Percentiles rank a stretch among this genome's conserved stretches.
Conservation (phyloP, 2,888 invertebrate species). For the Linnaemya vulpina region DNA sequence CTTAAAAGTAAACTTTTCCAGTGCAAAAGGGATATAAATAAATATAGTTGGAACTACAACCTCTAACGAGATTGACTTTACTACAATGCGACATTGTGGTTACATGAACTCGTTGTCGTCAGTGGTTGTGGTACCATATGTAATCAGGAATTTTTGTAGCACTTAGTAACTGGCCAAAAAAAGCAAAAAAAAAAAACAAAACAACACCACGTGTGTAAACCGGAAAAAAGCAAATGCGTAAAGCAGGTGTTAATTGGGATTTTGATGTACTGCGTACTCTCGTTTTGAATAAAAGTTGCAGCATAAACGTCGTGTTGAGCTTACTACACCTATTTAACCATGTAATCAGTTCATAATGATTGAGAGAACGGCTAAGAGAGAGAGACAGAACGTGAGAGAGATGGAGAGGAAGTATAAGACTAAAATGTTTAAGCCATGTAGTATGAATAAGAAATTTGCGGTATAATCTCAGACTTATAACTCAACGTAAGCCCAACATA, state of each 20-base stretch:
- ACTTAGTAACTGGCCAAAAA: conserved; percentile 11
- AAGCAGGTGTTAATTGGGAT: neutral
- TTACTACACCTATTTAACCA: neutral
- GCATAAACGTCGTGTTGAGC: conserved; percentile 19
- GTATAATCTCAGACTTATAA: conserved; percentile 19
- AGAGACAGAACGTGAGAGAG: neutral
- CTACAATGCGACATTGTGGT: too few species aligned
- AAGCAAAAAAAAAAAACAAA: neutral
- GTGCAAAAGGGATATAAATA: too few species aligned
- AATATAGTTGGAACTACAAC: too few species aligned
- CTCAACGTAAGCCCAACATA: conserved; percentile 30
- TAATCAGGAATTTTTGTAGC: neutral
- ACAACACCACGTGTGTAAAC: conserved; percentile 47
- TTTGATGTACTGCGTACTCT: neutral
- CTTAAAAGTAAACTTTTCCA: too few species aligned
- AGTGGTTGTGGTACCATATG: too few species aligned
- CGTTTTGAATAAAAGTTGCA: conserved; percentile 7
- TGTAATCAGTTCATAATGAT: conserved; percentile 11
- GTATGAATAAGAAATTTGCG: conserved; percentile 40
- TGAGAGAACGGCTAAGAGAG: neutral
- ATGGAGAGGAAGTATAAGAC: neutral
- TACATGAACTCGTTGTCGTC: too few species aligned
- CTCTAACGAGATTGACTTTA: too few species aligned
- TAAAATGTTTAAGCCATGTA: conserved; percentile 37
- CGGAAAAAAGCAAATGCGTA: conserved; percentile 1